Base-by-base conservation (phyloP, 64 coral and sea anemone genomes). In the Porites australiensis region DNA sequence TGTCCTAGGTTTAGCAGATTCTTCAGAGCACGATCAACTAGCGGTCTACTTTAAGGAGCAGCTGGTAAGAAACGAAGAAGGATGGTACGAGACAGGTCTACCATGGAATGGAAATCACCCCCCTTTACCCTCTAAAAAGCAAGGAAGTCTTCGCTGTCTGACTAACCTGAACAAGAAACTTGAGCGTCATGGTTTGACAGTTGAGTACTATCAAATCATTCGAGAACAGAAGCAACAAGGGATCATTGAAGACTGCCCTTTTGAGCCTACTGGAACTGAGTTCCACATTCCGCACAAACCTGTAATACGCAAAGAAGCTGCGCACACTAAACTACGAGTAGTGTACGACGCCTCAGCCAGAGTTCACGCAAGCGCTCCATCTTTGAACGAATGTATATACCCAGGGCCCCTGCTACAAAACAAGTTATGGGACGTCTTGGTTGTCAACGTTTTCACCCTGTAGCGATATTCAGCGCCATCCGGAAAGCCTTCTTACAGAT, bases 321-420 rank as follows among this genome's bases (percentile, higher is more conserved):
- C 73, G 21, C 74, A 71, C 22, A 88, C 86, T 19, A 88, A 88
- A 51, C 86, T 88, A 44, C n/a, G 86, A 74, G 52, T 88, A 8
- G 86, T 88, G n/a, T 88, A 88, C 69, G 86, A 88, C 53, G 49
- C 84, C 7, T 87, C 84, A 52, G 84, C 84, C 52, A 87, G 63
- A 21, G 65, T 9, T 9, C 52, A 54, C 52, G 4, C 52, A 54
- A 54, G 52, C 52, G 52, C 52, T 54, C 52, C 52, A 54, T 54
- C 52, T 9, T 54, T 54, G 9, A 54, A 54, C 52, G 52, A 54
- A 54, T 54, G 52, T 54, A 5, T 54, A 9, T 54, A 54, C 52
- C 52, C 9, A 54, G 52, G 52, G 4, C 52, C 52, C 52, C 52
- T 9, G 52, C 52, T 54, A 54, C 52, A 54, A 9, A 54, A 54